Evolutionary conservation across 1,140 invertebrate genomes (phyloP), one percentile per base, ranked within the genome.

Genomic region (Patella vulgata): DNA sequence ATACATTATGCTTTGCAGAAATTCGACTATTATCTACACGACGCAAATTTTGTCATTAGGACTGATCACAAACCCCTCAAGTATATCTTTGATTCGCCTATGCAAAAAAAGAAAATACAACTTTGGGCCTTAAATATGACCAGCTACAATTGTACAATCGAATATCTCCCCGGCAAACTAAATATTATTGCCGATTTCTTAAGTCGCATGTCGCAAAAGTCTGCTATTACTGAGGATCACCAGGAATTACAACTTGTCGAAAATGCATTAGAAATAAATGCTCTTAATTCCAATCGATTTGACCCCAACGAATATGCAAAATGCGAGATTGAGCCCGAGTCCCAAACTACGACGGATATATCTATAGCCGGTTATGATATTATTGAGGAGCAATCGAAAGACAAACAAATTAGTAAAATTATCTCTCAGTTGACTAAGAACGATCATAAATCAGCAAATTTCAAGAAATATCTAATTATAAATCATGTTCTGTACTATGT

Each of bases 401-500:
- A 65, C 36, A 12, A 31, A 17, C 5, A 17, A 1, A 44, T 46
- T 14, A 14, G 46, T 51, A n/a, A n/a, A n/a, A n/a, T n/a, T n/a
- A n/a, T n/a, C n/a, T n/a, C n/a, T n/a, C n/a, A n/a, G n/a, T n/a
- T n/a, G n/a, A 44, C 53, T 17, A 60, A 27, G 33, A 28, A 36
- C n/a, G 14, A 4, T 17, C 3, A 42, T 14, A 1, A 59, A 52
- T 9, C 6, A 27, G n/a, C 31, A 8, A 4, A 23, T 30, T 17
- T 4, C 17, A 43, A 57, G 14, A 44, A 40, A 54, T n/a, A 33
- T n/a, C 11, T 69, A 23, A 21, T 70, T 25, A 31, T 47, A 9
- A 59, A 66, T 2, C 21, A 58, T 5, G n/a, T 66, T 40, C 14
- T 70, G 3, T 66, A 63, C 42, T 70, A 50, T 23, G 42, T 66